Percentiles rank a stretch among this genome's conserved stretches.
These are phyloP conservation scores for Cassiopea andromeda DNA, from an alignment of 30 jellyfish, hydroid and myxozoan species.

Conservation along the genomic window DNA sequence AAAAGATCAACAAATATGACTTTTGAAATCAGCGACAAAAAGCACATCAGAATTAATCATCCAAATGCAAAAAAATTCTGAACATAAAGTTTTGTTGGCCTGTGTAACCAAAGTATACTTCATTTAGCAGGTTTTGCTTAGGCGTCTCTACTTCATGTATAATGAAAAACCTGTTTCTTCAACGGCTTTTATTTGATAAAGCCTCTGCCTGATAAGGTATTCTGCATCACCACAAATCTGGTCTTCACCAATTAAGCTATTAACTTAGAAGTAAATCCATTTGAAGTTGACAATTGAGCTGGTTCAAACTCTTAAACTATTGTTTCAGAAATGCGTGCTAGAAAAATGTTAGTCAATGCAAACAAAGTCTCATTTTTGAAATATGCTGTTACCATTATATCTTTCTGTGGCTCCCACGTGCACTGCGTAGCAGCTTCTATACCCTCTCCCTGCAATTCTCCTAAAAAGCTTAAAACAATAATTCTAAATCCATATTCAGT, in stretches of 20 bases:
- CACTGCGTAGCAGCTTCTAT: constrained; percentile 89
- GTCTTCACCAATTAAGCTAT: neutral
- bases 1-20: no score
- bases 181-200: no score
- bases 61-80: no score
- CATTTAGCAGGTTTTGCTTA: no score
- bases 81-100: no score
- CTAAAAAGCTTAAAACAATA: constrained; percentile 70
- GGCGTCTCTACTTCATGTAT: no score
- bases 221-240: no score
- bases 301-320: constrained; percentile 5
- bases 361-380: constrained; percentile 77
- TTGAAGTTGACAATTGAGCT: neutral
- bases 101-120: no score
- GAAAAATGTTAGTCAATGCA: constrained; percentile 70
- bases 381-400: constrained; percentile 72
- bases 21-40: no score
- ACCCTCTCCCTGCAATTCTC: constrained; percentile 82
- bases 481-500: constrained; percentile 49
- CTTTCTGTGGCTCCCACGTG: constrained; percentile 83
- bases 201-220: no score
- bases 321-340: constrained; percentile 60
- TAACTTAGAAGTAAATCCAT: neutral
- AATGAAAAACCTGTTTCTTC: no score
- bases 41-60: no score